Base-by-base conservation (phyloP, 2,888 invertebrate species). In the Yponomeuta plumbellus region DNA sequence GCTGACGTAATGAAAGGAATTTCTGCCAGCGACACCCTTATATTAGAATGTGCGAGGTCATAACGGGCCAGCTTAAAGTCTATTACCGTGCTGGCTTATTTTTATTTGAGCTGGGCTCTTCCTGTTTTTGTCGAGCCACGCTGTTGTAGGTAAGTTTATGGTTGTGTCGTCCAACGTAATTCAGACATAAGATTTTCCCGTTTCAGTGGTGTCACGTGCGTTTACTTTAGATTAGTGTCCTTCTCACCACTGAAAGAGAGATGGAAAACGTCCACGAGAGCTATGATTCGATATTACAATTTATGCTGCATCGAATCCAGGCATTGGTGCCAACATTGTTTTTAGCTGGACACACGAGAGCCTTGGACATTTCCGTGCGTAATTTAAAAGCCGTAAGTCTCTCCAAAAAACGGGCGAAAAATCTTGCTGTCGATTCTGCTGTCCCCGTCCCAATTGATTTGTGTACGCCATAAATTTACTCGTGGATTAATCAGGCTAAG, bases 401-500 rank as follows among this genome's bases (percentile, higher is more conserved):
- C 58, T 8, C 58, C 58, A 20, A 58, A 58, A 58, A 58, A 58
- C 21, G 2, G 34, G 34, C 34, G 34, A 34, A 34, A 34, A 34
- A 21, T n/a, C 75, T 78, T 85, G 82, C 84, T 23, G 23, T 40
- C 63, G 40, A 63, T 63, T 21, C 21, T 22, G 44, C 21, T 86
- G 80, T 82, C 81, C 76, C 76, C 76, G 69, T 75, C 76, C 70
- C 69, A 78, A 83, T 84, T 88, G 88, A 90, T 89, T 90, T 88
- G 89, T 88, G 79, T 78, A 72, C 74, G 72, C 79, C 78, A 88
- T 89, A 88, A 88, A 88, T 88, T 84, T 80, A 78, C 80, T 80
- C 79, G 79, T 71, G 84, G 85, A 86, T 89, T 88, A 88, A 88
- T 88, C 86, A 85, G 80, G 80, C 78, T 80, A 77, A 83, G 81